phyloP scores from a whole-genome alignment of 2,113 vertebrate genomes.

The Anas platyrhynchos region DNA sequence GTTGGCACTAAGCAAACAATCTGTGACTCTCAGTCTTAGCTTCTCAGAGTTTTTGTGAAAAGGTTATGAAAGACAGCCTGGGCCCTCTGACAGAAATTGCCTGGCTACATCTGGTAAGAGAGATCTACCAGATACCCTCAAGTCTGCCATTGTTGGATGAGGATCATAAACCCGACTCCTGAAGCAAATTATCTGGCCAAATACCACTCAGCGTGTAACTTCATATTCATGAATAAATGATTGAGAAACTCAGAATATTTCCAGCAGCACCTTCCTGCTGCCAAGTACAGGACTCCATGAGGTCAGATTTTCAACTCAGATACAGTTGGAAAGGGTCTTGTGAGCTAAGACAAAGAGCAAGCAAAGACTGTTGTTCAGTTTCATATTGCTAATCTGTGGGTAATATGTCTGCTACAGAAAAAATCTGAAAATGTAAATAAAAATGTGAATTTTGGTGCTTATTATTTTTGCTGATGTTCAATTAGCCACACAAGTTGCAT shows the following conservation, averaged over 20 bases:
- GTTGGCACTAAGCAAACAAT: not conserved
- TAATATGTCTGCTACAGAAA: not conserved
- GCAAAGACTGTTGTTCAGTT: not conserved
- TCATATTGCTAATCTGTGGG: not conserved
- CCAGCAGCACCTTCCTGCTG: not conserved
- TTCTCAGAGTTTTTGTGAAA: not conserved
- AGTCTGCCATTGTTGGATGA: not conserved
- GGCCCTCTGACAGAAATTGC: not conserved
- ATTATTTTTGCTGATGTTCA: not conserved
- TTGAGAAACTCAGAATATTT: slow-evolving; percentile 11
- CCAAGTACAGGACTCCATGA: not conserved
- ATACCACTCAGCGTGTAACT: not conserved
- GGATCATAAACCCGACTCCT: not conserved
- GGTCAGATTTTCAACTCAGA: not conserved
- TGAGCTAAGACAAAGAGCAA: not conserved
- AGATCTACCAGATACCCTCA: not conserved
- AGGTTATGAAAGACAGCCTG: not conserved
- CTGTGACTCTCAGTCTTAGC: not conserved
- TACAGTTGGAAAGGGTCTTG: not conserved
- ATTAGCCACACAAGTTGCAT: not conserved
- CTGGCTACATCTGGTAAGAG: not conserved
- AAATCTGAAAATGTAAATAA: not conserved
- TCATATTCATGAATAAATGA: not conserved
- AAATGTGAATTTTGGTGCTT: not conserved
- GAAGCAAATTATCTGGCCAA: not conserved